Percentiles rank a stretch among this genome's conserved stretches.
Evolutionary conservation across 2,113 vertebrate genomes (phyloP).

Genomic region (Albula goreensis): DNA sequence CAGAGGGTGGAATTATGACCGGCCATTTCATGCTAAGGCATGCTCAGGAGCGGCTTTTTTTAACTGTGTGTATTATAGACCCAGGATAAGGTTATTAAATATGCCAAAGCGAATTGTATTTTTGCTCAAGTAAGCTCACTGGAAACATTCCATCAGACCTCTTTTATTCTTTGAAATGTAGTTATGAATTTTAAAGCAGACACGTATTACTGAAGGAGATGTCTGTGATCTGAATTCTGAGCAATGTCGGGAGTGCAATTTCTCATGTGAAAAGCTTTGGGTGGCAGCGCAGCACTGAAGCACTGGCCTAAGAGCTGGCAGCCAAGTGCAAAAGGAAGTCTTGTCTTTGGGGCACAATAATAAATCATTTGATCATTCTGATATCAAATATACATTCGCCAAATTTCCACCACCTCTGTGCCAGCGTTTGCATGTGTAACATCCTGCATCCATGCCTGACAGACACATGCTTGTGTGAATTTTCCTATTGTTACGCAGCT

Average conservation of each 20-base stretch:
- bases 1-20: slow-evolving; percentile 65
- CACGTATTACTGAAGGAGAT: slow-evolving; percentile 73
- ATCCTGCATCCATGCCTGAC: background rate
- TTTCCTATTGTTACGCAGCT: background rate
- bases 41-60: slow-evolving; percentile 51
- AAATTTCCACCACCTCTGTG: background rate
- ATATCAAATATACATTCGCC: background rate
- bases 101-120: slow-evolving; percentile 78
- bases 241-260: slow-evolving; percentile 67
- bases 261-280: slow-evolving; percentile 57
- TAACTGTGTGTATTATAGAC: slow-evolving; percentile 71
- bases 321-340: background rate
- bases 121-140: slow-evolving; percentile 78
- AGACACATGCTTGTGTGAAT: too few relatives aligned
- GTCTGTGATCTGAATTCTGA: slow-evolving; percentile 76
- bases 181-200: slow-evolving; percentile 84
- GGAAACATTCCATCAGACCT: slow-evolving; percentile 79
- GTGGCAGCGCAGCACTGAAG: background rate
- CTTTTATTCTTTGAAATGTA: slow-evolving; percentile 79
- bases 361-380: background rate
- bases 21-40: slow-evolving; percentile 70
- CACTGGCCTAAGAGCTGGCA: background rate
- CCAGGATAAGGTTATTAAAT: slow-evolving; percentile 77
- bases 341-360: slow-evolving; percentile 10
- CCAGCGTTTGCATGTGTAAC: background rate